These are phyloP conservation scores for Schizothorax lantsangensis DNA, from an alignment of 2,797 vertebrate genomes.

Conservation along the genomic window DNA sequence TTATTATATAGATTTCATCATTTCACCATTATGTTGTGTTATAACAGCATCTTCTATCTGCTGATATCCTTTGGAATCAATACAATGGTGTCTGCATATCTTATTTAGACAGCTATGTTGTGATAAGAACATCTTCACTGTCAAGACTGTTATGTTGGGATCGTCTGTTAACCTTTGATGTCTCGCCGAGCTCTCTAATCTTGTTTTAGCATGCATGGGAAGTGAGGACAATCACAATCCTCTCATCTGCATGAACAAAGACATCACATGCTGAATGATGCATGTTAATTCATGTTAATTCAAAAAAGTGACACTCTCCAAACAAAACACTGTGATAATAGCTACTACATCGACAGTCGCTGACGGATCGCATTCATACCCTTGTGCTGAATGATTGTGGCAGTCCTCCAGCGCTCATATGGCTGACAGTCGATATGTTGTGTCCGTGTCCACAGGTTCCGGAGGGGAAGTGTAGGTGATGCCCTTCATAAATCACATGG, in stretches of 20 bases:
- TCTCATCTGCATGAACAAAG: conserved; percentile 49
- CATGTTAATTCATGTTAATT: conserved; percentile 34
- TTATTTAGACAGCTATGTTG: conserved; percentile 42
- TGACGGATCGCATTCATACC: conserved; percentile 76
- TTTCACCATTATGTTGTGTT: neutral
- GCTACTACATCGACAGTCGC: neutral
- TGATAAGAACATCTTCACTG: conserved; percentile 44
- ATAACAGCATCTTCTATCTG: neutral
- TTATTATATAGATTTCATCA: neutral
- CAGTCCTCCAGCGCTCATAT: conserved; percentile 36
- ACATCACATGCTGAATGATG: conserved; percentile 39
- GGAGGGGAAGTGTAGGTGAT: conserved; percentile 75
- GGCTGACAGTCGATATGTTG: conserved; percentile 70
- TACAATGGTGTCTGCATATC: neutral
- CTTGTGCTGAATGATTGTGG: conserved; percentile 75
- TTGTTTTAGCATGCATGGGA: conserved; percentile 45
- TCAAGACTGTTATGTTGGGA: conserved; percentile 31
- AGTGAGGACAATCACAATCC: conserved; percentile 31
- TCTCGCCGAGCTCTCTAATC: conserved; percentile 27
- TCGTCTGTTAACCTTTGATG: conserved; percentile 53
- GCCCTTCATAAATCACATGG: conserved; percentile 86
- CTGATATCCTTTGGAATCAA: conserved; percentile 15
- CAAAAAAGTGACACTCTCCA: conserved; percentile 20
- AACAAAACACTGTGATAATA: conserved; percentile 18
- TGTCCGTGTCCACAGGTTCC: conserved; percentile 88